Base-by-base conservation (phyloP, 64 coral and sea anemone genomes). In the Catalaphyllia jardinei region DNA sequence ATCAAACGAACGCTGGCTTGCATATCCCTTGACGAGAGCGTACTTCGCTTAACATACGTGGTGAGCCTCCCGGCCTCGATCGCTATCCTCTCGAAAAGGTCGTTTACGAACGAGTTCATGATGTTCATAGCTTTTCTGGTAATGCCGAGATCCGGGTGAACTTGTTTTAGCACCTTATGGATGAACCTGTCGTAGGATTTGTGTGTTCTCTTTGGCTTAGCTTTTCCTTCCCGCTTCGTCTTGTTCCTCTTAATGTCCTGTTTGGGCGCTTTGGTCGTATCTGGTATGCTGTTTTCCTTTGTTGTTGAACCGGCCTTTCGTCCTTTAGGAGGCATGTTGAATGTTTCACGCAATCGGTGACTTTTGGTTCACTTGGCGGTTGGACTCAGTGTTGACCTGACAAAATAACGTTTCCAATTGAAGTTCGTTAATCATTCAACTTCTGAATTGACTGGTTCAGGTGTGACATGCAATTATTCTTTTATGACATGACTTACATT, bases 41-140 rank as follows among this genome's bases (percentile, higher is more conserved):
- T 73, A 4, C 10, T 29, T 10, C 14, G 25, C n/a, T 73, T 73
- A 27, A 10, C 9, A 15, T 73, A 73, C 71, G 33, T 73, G 27
- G 10, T 30, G 3, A 73, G 71, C 13, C 14, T 29, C 25, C 10
- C 27, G 29, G 71, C 71, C 29, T 73, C 71, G 25, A 10, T 15
- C 13, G 71, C 71, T 30, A 73, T 15, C 14, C 71, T 29, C 11
- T 73, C 24, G 14, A 73, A 31, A 7, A 73, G 71, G 13, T 73
- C 71, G n/a, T 73, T 73, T 0, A 73, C n/a, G n/a, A 73, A 73
- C 22, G 71, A 73, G 29, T 73, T 31, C 71, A 73, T 73, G n/a
- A 73, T 30, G n/a, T 13, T 28, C n/a, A 73, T 28, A 15, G 25
- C 22, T 30, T 31, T 73, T 15, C 29, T 73, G 12, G 25, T 30